These are phyloP conservation scores for Drosophila neonasuta DNA, from an alignment of 2,888 invertebrate species.

Conservation along the genomic window DNA sequence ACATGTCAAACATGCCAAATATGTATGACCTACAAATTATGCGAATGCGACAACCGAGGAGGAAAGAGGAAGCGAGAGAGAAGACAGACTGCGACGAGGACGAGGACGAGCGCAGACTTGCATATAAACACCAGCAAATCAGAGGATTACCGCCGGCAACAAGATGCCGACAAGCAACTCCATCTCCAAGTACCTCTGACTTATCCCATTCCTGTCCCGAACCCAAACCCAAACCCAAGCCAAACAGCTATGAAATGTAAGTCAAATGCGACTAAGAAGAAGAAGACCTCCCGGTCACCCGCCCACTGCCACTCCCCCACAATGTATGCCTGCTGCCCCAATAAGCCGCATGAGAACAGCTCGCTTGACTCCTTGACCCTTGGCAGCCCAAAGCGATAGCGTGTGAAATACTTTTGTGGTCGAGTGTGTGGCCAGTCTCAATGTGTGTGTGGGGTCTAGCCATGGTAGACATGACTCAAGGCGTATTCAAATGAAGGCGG, in stretches of 20 bases:
- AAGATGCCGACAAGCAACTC: neutral
- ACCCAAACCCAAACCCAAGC: neutral
- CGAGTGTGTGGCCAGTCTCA: slow-evolving; percentile 12
- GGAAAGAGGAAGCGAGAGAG: neutral
- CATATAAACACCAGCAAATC: slow-evolving; percentile 46
- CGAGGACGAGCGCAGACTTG: slow-evolving; percentile 16
- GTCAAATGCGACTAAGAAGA: slow-evolving; percentile 14
- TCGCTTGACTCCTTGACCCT: slow-evolving; percentile 35
- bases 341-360: slow-evolving; percentile 16
- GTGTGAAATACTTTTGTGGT: slow-evolving; percentile 65
- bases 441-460: slow-evolving; percentile 3
- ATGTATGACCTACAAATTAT: slow-evolving; percentile 78
- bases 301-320: neutral
- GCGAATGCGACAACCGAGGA: slow-evolving; percentile 59
- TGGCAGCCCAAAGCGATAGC: slow-evolving; percentile 32
- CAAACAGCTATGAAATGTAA: slow-evolving; percentile 20
- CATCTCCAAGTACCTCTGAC: slow-evolving; percentile 8
- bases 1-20: slow-evolving; percentile 77
- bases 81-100: slow-evolving; percentile 9
- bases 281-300: neutral
- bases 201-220: slow-evolving; percentile 11
- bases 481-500: slow-evolving; percentile 8
- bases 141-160: slow-evolving; percentile 43
- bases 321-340: neutral
- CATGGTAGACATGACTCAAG: slow-evolving; percentile 9